A percentile compares a stretch with the other conserved stretches of the same genome.
phyloP scores from a whole-genome alignment of 2,797 vertebrate genomes.

The Eulemur mongoz region DNA sequence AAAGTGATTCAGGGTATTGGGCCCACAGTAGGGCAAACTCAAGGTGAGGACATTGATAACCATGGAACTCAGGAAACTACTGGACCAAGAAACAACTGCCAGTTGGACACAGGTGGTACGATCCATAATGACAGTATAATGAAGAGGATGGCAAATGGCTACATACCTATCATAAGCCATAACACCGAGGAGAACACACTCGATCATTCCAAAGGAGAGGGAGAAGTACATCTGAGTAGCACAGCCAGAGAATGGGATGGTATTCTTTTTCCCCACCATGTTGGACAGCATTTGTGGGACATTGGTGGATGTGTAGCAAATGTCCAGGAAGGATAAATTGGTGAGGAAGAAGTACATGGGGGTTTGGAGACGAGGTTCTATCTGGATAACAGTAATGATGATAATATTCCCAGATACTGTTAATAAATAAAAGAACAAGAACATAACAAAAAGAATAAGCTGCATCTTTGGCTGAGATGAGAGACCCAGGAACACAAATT shows the following conservation, averaged over 20 bases:
- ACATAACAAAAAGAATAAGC: conserved; percentile 68
- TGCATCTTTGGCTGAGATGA: conserved; percentile 71
- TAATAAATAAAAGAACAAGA: conserved; percentile 75
- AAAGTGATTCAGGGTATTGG: conserved; percentile 75
- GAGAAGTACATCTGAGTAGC: conserved; percentile 79
- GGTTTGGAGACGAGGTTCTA: conserved; percentile 66
- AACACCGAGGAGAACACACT: conserved; percentile 78
- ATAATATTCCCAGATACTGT: conserved; percentile 66
- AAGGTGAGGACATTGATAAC: conserved; percentile 69
- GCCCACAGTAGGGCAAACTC: conserved; percentile 75
- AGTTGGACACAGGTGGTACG: conserved; percentile 56
- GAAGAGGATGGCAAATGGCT: conserved; percentile 79
- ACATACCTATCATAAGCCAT: conserved; percentile 80
- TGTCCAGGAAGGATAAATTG: conserved; percentile 79
- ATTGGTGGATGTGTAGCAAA: conserved; percentile 71
- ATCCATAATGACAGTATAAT: conserved; percentile 68
- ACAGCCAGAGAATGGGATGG: conserved; percentile 76
- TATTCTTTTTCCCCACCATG: conserved; percentile 66
- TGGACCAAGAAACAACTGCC: conserved; percentile 74
- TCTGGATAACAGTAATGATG: conserved; percentile 67
- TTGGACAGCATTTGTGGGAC: conserved; percentile 78
- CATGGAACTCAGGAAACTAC: conserved; percentile 76
- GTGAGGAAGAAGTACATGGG: conserved; percentile 82
- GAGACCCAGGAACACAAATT: conserved; percentile 78
- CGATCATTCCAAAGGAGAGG: conserved; percentile 78